Conservation (phyloP, 2,888 invertebrate species). For the Lydus trimaculatus region DNA sequence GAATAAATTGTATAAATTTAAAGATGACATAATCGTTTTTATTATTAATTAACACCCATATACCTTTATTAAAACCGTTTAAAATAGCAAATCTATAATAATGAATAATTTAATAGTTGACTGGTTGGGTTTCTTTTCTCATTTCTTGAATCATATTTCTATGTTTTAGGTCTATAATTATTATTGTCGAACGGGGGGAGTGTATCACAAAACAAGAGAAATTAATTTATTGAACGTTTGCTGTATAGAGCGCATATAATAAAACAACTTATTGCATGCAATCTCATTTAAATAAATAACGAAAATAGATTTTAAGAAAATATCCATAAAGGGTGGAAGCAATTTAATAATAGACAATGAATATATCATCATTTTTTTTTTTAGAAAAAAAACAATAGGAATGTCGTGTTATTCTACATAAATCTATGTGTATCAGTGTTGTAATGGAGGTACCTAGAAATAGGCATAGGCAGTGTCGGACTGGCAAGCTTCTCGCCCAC, state of each 20-base stretch:
- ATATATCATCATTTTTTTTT: background rate
- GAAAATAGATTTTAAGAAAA: slow-evolving; percentile 1
- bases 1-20: slow-evolving; percentile 57
- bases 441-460: no score
- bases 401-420: no score
- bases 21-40: slow-evolving; percentile 22
- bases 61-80: background rate
- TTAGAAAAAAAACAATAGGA: no score
- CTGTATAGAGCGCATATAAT: background rate
- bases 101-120: background rate
- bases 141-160: background rate
- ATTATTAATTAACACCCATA: background rate
- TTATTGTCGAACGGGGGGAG: background rate
- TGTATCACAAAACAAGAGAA: background rate
- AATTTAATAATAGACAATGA: background rate
- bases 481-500: no score
- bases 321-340: background rate
- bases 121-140: background rate
- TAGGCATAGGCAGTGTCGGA: no score
- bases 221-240: slow-evolving; percentile 7
- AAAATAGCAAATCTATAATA: background rate
- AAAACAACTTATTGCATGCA: background rate
- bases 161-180: background rate
- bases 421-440: no score
- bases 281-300: slow-evolving; percentile 7